Base-by-base conservation (phyloP, 2,113 vertebrate genomes). In the Lucifuga dentata region DNA sequence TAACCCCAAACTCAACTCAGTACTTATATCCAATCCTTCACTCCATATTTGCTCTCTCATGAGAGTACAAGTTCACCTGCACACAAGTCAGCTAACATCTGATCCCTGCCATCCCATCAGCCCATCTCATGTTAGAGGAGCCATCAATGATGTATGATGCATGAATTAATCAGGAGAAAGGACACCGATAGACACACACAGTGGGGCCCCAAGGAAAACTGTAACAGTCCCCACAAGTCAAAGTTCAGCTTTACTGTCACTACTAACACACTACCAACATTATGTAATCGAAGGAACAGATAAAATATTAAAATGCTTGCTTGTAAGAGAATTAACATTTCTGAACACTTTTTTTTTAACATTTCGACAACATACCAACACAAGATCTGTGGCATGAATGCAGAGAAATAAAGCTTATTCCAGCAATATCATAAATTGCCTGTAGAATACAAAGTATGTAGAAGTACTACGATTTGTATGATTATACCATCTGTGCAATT, bases 81-180 rank as follows among this genome's bases (percentile, higher is more conserved):
- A 50, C 26, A 16, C 38, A 36, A 41, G 75, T 44, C 60, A 19
- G 53, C 65, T 53, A 72, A 69, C 84, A 84, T 73, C 51, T 41
- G 80, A 89, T 68, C 77, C 55, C 44, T 29, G 26, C 13, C 40
- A 23, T 36, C 26, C 61, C 61, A 46, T 56, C 82, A 56, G 76
- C 60, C n/a, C 80, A 64, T 53, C 84, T 77, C 78, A 41, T 80
- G 79, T 51, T 46, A 57, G 74, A 56, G 60, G 36, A 5, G 72
- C 73, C 84, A 90, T 91, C 56, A 89, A 91, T 88, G 78, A 92
- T 91, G 82, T 78, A 91, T 84, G 82, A 35, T 2, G 65, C 35
- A 39, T 89, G 78, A 89, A 92, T 92, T 87, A 91, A 89, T 79
- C 70, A 92, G 89, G 81, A 78, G 73, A 5, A 48, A 63, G 57